Evolutionary conservation across 2,888 invertebrate genomes (phyloP), one percentile per base, ranked within the genome.

Genomic region (Cheilosia urbana): DNA sequence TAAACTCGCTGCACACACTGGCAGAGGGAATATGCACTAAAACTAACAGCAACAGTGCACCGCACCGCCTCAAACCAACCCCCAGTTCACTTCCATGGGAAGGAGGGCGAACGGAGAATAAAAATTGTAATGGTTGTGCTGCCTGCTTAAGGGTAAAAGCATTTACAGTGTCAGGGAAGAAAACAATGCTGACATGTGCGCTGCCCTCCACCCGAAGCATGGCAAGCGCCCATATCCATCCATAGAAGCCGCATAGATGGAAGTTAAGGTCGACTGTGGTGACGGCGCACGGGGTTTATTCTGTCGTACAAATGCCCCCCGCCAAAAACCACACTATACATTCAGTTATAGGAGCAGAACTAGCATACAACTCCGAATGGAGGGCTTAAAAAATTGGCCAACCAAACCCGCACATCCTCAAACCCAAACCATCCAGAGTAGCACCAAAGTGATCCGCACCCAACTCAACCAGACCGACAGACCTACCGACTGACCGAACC

Each of bases 231-330:
- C 24, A 40, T 19, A 40, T 9, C 51, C 13, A 63, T 58, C 17
- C 9, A 19, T 19, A 42, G 78, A 77, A 82, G 77, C 47, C 51
- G 15, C 77, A 58, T 72, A 84, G 79, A 84, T 79, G 80, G 75
- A 84, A 84, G 84, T 73, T 84, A 84, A 84, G 84, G 84, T 84
- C 84, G 79, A 75, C 60, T 60, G 72, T 66, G 71, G 77, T 45
- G 60, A 49, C 65, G 68, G 53, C 45, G 53, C 45, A 49, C 47
- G 30, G 27, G 49, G 72, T 47, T 42, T 24, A 45, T 17, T 30
- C 68, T 55, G 19, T 78, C 71, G 60, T 73, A 63, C 68, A 75
- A 76, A 75, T 65, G 9, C 13, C 37, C 17, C 37, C n/a, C 13
- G 13, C n/a, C 4, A 27, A 53, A 65, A 77, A 72, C 82, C 76